phyloP scores from a whole-genome alignment of 2,113 vertebrate species.

The Lota lota region DNA sequence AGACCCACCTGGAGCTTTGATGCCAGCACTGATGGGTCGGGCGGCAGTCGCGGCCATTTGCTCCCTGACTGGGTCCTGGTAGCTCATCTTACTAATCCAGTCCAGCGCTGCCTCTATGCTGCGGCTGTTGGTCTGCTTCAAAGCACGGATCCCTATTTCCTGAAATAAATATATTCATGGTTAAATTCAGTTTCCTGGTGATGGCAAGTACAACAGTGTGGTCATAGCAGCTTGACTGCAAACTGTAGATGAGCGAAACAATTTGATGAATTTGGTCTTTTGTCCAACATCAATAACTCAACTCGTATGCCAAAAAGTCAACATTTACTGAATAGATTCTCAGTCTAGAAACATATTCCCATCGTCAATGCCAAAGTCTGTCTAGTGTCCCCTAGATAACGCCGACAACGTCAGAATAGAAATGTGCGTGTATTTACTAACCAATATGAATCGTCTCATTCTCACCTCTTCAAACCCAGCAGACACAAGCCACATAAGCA shows the following conservation, averaged over 20 bases:
- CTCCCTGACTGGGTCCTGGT: constrained; percentile 87
- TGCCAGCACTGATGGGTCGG: constrained; percentile 77
- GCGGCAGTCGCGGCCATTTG: constrained; percentile 81
- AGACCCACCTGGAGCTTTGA: constrained; percentile 84
- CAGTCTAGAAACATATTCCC: no score
- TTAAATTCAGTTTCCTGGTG: constrained; percentile 35
- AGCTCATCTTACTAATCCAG: constrained; percentile 91
- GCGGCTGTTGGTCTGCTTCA: constrained; percentile 84
- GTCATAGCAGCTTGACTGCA: not conserved
- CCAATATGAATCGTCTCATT: constrained; percentile 8
- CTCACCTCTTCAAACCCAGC: constrained; percentile 93
- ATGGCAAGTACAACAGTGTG: constrained; percentile 11
- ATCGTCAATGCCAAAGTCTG: no score
- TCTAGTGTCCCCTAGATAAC: no score
- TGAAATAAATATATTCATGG: constrained; percentile 55
- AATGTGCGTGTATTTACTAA: no score
- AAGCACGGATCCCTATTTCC: constrained; percentile 85
- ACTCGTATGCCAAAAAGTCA: no score
- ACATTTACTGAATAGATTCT: no score
- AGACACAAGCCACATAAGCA: constrained; percentile 81
- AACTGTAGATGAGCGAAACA: no score
- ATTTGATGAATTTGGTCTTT: no score
- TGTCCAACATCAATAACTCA: no score
- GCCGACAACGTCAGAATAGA: no score
- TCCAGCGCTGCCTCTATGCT: constrained; percentile 86